Base-by-base conservation (phyloP, 1,140 invertebrate species). In the Drosophila ogumai region DNA sequence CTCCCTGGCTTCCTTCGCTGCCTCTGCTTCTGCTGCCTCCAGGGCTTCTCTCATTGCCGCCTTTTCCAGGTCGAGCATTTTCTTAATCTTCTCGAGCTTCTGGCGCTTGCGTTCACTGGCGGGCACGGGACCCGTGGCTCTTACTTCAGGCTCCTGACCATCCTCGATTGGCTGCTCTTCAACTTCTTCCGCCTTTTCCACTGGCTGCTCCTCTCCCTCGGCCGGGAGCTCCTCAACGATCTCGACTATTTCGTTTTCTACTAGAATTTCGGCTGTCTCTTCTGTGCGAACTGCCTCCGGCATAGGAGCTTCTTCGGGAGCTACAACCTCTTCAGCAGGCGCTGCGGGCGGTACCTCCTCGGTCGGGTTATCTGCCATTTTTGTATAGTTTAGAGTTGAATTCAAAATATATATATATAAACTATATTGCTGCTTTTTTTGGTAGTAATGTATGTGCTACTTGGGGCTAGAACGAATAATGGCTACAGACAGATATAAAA, bases 11-110 rank as follows among this genome's bases (percentile, higher is more conserved):
- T 25, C 10, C 38, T n/a, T 28, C 0, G 10, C 1, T 12, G 12
- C n/a, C 43, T 36, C 10, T 9, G 15, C 34, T 3, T 46, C 28
- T 7, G 52, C 52, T 10, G 50, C 19, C 32, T 22, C 22, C n/a
- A 50, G 6, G 15, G 44, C 58, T 1, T 50, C 32, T n/a, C 2
- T 22, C 32, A 15, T 9, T 6, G n/a, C 63, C 7, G 19, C 59
- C 17, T 69, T 67, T 3, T 67, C 22, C 13, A 12, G 1, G 0
- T 44, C 47, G 1, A 67, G 66, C 38, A 34, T 19, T 44, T 44
- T 19, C 32, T 68, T 69, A 4, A 67, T 2, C 15, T 52, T 69
- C 3, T 54, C 17, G 0, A 67, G 63, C 66, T 69, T 69, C 3
- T 25, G 3, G 13, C 46, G 63, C 38, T 69, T 69, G 25, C 38